phyloP scores from a whole-genome alignment of 1,140 invertebrate species.

The Pomacea maculata region DNA sequence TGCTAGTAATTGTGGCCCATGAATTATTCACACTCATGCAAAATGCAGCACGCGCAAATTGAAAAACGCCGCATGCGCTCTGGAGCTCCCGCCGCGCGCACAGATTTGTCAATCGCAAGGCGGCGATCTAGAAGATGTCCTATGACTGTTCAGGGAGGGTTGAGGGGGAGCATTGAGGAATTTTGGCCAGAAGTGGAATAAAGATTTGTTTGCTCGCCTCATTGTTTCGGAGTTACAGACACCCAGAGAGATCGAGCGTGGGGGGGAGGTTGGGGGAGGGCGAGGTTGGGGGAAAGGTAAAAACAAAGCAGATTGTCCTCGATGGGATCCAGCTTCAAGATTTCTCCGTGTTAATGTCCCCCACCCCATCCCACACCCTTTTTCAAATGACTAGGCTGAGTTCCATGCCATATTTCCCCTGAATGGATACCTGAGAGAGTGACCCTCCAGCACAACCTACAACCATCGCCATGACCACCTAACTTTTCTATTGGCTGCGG shows the following conservation, averaged over 20 bases:
- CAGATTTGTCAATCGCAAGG: conserved; percentile 8
- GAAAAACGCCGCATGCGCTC: conserved; percentile 17
- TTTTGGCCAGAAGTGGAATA: not conserved
- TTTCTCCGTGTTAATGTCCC: no score
- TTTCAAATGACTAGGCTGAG: no score
- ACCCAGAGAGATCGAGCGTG: not conserved
- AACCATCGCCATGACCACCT: no score
- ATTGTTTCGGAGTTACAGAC: not conserved
- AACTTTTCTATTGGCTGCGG: no score
- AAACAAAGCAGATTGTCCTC: no score
- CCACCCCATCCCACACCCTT: no score
- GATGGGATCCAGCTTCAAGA: no score
- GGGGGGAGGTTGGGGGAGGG: not conserved
- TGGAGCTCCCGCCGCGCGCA: conserved; percentile 2
- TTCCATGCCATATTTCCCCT: no score
- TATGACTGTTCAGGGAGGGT: not conserved
- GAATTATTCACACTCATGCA: conserved; percentile 27
- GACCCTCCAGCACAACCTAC: no score
- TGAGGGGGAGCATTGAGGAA: no score
- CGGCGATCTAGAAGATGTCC: conserved; percentile 2
- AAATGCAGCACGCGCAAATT: conserved; percentile 32
- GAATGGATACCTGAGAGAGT: no score
- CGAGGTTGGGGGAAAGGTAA: not conserved
- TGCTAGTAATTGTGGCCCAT: conserved; percentile 17
- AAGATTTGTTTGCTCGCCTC: conserved; percentile 5